Percentiles rank a stretch among this genome's conserved stretches.
Evolutionary conservation across 2,888 invertebrate species (phyloP).

Genomic region (Pollenia amentaria): DNA sequence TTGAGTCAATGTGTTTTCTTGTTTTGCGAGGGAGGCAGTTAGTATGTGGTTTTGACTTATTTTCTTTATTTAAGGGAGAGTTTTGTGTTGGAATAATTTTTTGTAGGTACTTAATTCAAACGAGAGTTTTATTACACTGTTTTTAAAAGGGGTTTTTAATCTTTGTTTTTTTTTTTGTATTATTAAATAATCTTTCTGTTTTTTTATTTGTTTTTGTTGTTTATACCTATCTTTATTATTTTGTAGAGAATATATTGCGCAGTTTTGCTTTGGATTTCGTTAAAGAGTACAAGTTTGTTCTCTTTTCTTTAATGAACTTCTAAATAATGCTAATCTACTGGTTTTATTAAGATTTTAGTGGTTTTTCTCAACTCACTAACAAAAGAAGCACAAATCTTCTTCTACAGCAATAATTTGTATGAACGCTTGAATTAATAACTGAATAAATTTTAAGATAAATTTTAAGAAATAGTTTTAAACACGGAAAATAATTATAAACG

Average conservation of each 20-base stretch:
- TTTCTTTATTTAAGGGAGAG: slow-evolving; percentile 7
- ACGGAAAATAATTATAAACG: too few species aligned
- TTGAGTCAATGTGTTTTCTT: slow-evolving; percentile 36
- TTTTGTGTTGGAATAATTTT: too few species aligned
- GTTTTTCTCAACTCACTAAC: neutral
- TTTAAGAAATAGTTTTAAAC: too few species aligned
- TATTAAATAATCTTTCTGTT: neutral
- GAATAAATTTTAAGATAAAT: too few species aligned
- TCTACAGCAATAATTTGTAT: too few species aligned
- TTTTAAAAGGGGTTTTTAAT: too few species aligned
- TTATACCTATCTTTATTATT: neutral
- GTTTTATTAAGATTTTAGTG: neutral
- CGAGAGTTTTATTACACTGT: too few species aligned
- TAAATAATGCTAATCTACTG: slow-evolving; percentile 13
- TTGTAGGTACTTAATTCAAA: too few species aligned
- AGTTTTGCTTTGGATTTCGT: neutral
- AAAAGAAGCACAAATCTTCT: too few species aligned
- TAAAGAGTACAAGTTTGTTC: neutral
- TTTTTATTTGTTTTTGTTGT: neutral
- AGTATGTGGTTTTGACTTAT: neutral
- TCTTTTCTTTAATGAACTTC: neutral
- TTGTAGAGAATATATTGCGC: neutral
- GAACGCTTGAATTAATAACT: too few species aligned
- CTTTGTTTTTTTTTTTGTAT: neutral
- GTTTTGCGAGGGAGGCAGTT: neutral